Evolutionary conservation across 2,888 invertebrate species (phyloP).

Genomic region (Nomada goodeniana): DNA sequence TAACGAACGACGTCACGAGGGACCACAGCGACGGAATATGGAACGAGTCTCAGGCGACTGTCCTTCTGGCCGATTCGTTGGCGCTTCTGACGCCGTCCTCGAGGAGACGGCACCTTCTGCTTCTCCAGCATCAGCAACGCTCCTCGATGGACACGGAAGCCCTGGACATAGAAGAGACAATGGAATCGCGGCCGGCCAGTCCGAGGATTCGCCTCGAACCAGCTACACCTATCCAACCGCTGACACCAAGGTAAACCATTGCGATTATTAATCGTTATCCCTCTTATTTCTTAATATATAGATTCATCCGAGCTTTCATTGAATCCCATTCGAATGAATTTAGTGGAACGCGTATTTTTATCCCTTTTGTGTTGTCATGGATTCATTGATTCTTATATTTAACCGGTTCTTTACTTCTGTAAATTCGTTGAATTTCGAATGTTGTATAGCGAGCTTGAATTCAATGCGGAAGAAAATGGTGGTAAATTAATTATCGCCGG

Average conservation of each 20-base stretch:
- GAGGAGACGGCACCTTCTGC: conserved; percentile 90
- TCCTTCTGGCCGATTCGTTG: conserved; percentile 90
- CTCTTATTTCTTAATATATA: not conserved
- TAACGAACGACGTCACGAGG: conserved; percentile 91
- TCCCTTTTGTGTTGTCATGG: not conserved
- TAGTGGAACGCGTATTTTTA: not conserved
- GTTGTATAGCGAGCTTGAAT: too few species aligned
- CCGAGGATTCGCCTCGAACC: conserved; percentile 80
- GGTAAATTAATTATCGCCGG: too few species aligned
- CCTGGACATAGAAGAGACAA: conserved; percentile 87
- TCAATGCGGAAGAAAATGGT: too few species aligned
- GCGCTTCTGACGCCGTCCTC: conserved; percentile 91
- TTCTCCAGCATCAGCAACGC: conserved; percentile 93
- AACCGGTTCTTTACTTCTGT: not conserved
- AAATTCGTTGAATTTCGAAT: too few species aligned
- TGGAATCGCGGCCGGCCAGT: conserved; percentile 78
- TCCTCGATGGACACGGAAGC: conserved; percentile 94
- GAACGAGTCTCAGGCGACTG: conserved; percentile 95
- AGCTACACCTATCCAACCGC: conserved; percentile 75
- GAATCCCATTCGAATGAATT: too few species aligned
- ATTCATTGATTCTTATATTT: not conserved
- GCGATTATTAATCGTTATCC: not conserved
- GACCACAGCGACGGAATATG: conserved; percentile 95
- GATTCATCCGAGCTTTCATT: not conserved
- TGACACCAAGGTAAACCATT: conserved; percentile 73